phyloP scores from a whole-genome alignment of 2,113 vertebrate species.

The Macrotis lagotis region DNA sequence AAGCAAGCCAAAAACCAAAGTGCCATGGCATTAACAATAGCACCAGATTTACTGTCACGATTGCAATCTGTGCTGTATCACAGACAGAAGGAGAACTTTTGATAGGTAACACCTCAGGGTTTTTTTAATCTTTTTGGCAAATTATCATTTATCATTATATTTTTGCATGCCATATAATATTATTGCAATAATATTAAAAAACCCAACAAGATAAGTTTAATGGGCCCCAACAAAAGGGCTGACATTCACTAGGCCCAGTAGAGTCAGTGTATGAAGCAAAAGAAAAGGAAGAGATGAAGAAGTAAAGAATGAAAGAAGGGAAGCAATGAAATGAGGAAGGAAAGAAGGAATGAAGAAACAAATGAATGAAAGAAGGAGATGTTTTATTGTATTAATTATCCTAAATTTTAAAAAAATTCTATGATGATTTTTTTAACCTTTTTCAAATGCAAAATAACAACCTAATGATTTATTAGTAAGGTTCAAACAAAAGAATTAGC shows the following conservation, averaged over 20 bases:
- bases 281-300: background rate
- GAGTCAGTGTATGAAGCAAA: slow-evolving; percentile 24
- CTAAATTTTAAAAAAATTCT: slow-evolving; percentile 55
- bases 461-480: slow-evolving; percentile 69
- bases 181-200: slow-evolving; percentile 85
- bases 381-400: slow-evolving; percentile 70
- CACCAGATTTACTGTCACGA: slow-evolving; percentile 95
- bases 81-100: slow-evolving; percentile 93
- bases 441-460: slow-evolving; percentile 67
- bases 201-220: slow-evolving; percentile 77
- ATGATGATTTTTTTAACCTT: slow-evolving; percentile 66
- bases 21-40: slow-evolving; percentile 93
- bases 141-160: slow-evolving; percentile 93
- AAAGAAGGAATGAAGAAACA: background rate
- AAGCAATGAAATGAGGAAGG: background rate
- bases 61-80: slow-evolving; percentile 94
- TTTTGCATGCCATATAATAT: slow-evolving; percentile 91
- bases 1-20: slow-evolving; percentile 92
- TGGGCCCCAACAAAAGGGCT: slow-evolving; percentile 79
- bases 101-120: slow-evolving; percentile 92
- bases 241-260: slow-evolving; percentile 62
- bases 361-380: background rate
- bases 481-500: slow-evolving; percentile 58
- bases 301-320: background rate
- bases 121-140: slow-evolving; percentile 92